A percentile compares a stretch with the other conserved stretches of the same genome.
These are phyloP conservation scores for Macrotis lagotis DNA, from an alignment of 2,113 vertebrate genomes.

Conservation along the genomic window DNA sequence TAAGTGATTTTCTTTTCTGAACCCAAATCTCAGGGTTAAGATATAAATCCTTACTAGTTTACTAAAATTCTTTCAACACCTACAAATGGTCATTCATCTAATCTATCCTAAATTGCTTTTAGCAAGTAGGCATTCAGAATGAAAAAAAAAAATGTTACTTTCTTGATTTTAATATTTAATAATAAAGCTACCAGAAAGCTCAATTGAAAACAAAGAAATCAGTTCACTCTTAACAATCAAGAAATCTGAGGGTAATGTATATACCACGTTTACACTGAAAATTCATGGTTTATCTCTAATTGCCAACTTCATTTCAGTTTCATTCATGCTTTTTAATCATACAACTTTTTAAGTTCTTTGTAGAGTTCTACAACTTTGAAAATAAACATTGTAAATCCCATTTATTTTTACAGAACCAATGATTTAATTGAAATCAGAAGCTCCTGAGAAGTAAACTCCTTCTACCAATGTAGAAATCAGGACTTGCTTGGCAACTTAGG, in stretches of 20 bases:
- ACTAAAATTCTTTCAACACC: conserved; percentile 15
- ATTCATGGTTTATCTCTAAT: too few species aligned
- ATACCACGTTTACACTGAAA: background rate
- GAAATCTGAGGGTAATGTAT: background rate
- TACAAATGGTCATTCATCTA: background rate
- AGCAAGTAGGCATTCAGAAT: background rate
- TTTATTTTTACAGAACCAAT: background rate
- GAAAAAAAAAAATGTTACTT: background rate
- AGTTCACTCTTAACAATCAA: background rate
- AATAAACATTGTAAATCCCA: background rate
- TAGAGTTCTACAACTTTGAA: background rate
- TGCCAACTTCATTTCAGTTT: background rate
- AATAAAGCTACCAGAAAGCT: background rate
- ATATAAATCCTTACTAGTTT: conserved; percentile 30
- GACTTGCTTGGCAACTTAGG: background rate
- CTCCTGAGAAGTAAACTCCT: background rate
- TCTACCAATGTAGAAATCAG: background rate
- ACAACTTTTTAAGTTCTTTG: background rate
- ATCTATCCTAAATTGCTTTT: background rate
- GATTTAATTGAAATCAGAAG: background rate
- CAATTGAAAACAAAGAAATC: background rate
- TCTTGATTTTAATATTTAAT: background rate
- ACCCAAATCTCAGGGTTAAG: conserved; percentile 19
- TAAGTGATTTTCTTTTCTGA: conserved; percentile 17
- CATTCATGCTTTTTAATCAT: too few species aligned